Percentiles rank a stretch among this genome's conserved stretches.
Conservation (phyloP, 2,113 vertebrate genomes). For the Vimba vimba region DNA sequence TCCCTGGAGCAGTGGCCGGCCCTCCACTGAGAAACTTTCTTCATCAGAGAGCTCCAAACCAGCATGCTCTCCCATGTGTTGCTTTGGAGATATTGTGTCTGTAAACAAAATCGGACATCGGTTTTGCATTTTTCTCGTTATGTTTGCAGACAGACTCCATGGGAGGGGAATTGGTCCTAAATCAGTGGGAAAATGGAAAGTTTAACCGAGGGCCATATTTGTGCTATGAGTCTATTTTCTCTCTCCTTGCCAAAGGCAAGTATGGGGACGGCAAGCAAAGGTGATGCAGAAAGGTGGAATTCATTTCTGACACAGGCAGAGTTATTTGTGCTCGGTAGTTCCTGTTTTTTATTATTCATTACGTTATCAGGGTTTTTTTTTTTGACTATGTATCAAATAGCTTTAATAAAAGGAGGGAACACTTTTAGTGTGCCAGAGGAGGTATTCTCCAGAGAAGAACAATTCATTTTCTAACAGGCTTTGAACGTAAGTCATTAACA, state of each 20-base stretch:
- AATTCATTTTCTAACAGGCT: neutral
- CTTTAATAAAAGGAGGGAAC: neutral
- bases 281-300: neutral
- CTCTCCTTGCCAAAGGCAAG: slow-evolving; percentile 25
- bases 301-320: neutral
- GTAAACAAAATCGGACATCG: neutral
- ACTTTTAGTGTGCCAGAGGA: neutral
- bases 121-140: slow-evolving; percentile 29
- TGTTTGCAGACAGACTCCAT: slow-evolving; percentile 2
- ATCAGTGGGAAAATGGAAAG: slow-evolving; percentile 4
- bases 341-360: neutral
- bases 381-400: neutral
- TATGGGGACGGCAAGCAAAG: neutral
- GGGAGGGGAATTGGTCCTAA: slow-evolving; percentile 15
- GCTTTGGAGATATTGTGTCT: slow-evolving; percentile 16
- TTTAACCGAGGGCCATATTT: slow-evolving; percentile 11
- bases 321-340: neutral
- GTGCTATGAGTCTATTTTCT: slow-evolving; percentile 24
- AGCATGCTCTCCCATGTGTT: slow-evolving; percentile 10
- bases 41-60: slow-evolving; percentile 17
- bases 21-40: slow-evolving; percentile 23
- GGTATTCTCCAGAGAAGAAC: neutral
- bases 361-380: neutral
- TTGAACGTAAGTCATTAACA: neutral
- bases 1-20: neutral